Percentiles rank a stretch among this genome's conserved stretches.
Conservation (phyloP, 1,140 invertebrate species). For the Panagrolaimus sp. region DNA sequence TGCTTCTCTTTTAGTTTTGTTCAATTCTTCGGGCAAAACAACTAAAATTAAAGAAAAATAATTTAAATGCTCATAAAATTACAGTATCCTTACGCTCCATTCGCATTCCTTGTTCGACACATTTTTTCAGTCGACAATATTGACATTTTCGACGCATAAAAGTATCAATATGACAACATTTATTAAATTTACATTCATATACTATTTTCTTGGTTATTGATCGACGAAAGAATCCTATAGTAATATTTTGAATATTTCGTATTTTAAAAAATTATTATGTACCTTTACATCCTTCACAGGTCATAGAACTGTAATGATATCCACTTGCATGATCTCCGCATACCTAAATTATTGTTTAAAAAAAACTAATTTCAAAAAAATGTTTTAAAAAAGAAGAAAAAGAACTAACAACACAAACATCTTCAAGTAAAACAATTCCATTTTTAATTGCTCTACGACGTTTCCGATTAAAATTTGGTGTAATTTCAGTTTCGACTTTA, state of each 20-base stretch:
- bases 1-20: constrained; percentile 1
- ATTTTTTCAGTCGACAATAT: constrained; percentile 6
- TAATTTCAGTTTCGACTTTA: too few species aligned
- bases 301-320: constrained; percentile 4
- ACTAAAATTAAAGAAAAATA: neutral
- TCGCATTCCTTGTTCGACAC: constrained; percentile 9
- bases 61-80: too few species aligned
- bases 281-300: constrained; percentile 13
- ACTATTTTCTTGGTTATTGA: constrained; percentile 9
- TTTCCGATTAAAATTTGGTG: neutral
- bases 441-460: constrained; percentile 12
- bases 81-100: neutral
- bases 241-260: neutral
- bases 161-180: constrained; percentile 3
- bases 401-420: neutral
- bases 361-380: too few species aligned
- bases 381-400: too few species aligned
- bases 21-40: constrained; percentile 9
- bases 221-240: constrained; percentile 7
- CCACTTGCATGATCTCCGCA: constrained; percentile 11
- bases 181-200: constrained; percentile 10
- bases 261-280: neutral
- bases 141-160: constrained; percentile 15
- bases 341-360: too few species aligned
- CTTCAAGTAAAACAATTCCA: constrained; percentile 9